Conservation (phyloP, 2,888 invertebrate species). For the Stramonita haemastoma region DNA sequence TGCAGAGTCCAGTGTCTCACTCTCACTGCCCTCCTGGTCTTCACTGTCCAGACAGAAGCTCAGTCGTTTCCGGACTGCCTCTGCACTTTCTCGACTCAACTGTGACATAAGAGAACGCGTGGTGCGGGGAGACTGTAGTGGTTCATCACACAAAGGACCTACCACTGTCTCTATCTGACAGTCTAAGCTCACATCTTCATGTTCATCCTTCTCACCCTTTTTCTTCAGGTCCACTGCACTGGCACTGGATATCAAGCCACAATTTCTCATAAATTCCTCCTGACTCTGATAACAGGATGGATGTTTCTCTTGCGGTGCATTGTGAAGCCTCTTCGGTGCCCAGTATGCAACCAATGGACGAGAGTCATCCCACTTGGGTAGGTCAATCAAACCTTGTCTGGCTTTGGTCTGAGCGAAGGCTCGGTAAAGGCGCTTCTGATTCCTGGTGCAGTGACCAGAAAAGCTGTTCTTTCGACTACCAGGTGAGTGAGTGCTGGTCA, state of each 20-base stretch:
- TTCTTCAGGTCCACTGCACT: slow-evolving; percentile 45
- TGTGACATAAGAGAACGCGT: slow-evolving; percentile 63
- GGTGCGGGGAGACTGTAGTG: slow-evolving; percentile 68
- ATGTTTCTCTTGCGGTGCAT: not conserved
- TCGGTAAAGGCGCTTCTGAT: not conserved
- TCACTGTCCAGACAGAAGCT: slow-evolving; percentile 50
- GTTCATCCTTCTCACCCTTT: slow-evolving; percentile 47
- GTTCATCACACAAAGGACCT: slow-evolving; percentile 37
- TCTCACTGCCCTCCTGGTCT: slow-evolving; percentile 13
- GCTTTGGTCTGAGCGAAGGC: not conserved
- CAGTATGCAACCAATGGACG: not conserved
- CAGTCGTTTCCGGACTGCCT: slow-evolving; percentile 50
- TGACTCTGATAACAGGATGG: not conserved
- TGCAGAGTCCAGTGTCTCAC: not conserved
- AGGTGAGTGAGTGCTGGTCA: not conserved
- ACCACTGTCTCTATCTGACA: slow-evolving; percentile 60
- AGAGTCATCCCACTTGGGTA: slow-evolving; percentile 9
- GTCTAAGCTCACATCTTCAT: slow-evolving; percentile 54
- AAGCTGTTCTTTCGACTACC: not conserved
- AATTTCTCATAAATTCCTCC: slow-evolving; percentile 44
- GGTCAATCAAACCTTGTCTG: not conserved
- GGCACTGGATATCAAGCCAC: slow-evolving; percentile 52
- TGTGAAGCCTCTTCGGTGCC: not conserved
- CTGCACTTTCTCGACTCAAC: slow-evolving; percentile 53
- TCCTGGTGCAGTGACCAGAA: slow-evolving; percentile 21